Conservation (phyloP, 2,113 vertebrate species). For the Psilopsiagon aurifrons region DNA sequence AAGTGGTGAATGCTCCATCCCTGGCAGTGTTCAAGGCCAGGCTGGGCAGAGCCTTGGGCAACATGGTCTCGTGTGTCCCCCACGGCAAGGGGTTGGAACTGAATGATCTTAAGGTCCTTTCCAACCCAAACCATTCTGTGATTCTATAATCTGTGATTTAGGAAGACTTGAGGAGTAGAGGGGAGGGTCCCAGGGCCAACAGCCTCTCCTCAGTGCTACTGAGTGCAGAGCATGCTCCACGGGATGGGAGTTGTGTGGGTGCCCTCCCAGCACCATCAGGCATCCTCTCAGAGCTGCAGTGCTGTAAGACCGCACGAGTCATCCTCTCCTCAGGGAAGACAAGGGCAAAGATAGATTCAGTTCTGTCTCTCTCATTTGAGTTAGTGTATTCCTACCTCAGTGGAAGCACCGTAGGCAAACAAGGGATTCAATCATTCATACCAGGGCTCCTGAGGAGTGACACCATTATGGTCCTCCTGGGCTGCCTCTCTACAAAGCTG, state of each 20-base stretch:
- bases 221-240: neutral
- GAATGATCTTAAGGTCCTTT: neutral
- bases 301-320: neutral
- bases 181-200: neutral
- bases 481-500: neutral
- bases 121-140: neutral
- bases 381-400: neutral
- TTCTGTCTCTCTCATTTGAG: neutral
- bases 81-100: neutral
- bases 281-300: neutral
- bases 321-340: neutral
- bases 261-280: neutral
- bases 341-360: neutral
- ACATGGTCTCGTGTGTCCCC: neutral
- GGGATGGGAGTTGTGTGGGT: neutral
- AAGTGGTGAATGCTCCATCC: neutral
- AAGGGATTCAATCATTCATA: neutral
- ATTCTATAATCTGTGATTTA: neutral
- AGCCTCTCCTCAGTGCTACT: neutral
- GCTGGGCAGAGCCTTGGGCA: neutral
- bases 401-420: neutral
- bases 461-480: neutral
- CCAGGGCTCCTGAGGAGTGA: neutral
- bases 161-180: neutral
- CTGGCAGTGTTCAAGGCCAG: neutral